These are phyloP conservation scores for Darevskia nairensis DNA, from an alignment of 2,797 vertebrate genomes.

Conservation along the genomic window DNA sequence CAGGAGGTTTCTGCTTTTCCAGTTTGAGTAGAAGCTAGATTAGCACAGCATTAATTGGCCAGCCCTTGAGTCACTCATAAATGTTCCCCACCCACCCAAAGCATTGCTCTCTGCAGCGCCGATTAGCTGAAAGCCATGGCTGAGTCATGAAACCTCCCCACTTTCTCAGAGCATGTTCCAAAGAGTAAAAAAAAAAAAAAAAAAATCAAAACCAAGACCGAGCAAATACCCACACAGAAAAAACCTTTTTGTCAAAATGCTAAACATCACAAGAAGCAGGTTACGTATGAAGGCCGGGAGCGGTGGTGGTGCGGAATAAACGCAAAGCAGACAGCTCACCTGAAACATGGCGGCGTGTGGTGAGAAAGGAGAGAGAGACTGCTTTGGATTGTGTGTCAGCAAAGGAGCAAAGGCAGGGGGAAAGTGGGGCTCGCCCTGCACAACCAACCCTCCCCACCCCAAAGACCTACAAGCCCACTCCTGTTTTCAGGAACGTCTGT, in stretches of 20 bases:
- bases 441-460: too few relatives aligned
- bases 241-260: slow-evolving; percentile 39
- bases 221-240: slow-evolving; percentile 49
- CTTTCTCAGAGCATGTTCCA: background rate
- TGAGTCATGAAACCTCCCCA: background rate
- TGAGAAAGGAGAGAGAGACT: background rate
- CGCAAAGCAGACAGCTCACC: background rate
- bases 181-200: background rate
- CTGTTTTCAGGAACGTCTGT: background rate
- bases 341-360: background rate
- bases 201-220: background rate
- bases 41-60: background rate
- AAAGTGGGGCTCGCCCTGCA: background rate
- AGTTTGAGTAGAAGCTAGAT: background rate
- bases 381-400: background rate
- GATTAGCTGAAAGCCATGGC: background rate
- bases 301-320: background rate
- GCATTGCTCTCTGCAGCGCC: background rate
- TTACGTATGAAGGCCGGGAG: background rate
- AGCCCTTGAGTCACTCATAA: background rate
- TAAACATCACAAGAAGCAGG: background rate
- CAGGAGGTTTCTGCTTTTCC: background rate
- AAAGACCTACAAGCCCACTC: background rate
- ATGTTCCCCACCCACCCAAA: background rate
- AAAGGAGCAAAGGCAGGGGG: background rate